A percentile compares a stretch with the other conserved stretches of the same genome.
phyloP scores from a whole-genome alignment of 2,888 invertebrate genomes.

The Scaptomyza tumidula region DNA sequence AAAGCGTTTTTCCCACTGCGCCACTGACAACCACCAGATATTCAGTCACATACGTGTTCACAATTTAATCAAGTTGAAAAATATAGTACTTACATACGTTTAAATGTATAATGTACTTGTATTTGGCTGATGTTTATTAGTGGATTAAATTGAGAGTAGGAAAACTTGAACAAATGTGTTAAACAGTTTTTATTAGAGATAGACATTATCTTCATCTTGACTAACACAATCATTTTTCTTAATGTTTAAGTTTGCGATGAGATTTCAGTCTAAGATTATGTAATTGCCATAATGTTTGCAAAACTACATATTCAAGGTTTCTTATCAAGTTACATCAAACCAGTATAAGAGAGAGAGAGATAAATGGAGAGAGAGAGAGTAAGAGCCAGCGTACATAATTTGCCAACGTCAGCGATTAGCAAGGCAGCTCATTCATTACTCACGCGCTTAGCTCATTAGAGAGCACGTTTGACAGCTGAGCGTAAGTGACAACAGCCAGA shows the following conservation, averaged over 20 bases:
- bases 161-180: not conserved
- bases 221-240: not conserved
- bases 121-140: constrained; percentile 3
- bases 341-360: constrained; percentile 27
- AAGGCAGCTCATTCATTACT: constrained; percentile 2
- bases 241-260: not conserved
- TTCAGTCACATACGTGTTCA: constrained; percentile 16
- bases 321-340: constrained; percentile 17
- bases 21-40: constrained; percentile 17
- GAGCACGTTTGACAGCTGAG: constrained; percentile 6
- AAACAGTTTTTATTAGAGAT: not conserved
- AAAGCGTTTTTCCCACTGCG: constrained; percentile 49
- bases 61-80: constrained; percentile 8
- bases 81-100: not conserved
- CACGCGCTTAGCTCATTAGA: constrained; percentile 22
- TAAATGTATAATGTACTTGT: not conserved
- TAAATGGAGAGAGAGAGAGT: not conserved
- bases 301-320: constrained; percentile 2
- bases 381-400: constrained; percentile 4
- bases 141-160: constrained; percentile 1
- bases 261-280: not conserved
- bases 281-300: not conserved
- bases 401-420: constrained; percentile 13
- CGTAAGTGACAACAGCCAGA: constrained; percentile 13
- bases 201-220: too few relatives aligned